These are phyloP conservation scores for Nemoura dubitans DNA, from an alignment of 2,888 invertebrate species.

Conservation along the genomic window DNA sequence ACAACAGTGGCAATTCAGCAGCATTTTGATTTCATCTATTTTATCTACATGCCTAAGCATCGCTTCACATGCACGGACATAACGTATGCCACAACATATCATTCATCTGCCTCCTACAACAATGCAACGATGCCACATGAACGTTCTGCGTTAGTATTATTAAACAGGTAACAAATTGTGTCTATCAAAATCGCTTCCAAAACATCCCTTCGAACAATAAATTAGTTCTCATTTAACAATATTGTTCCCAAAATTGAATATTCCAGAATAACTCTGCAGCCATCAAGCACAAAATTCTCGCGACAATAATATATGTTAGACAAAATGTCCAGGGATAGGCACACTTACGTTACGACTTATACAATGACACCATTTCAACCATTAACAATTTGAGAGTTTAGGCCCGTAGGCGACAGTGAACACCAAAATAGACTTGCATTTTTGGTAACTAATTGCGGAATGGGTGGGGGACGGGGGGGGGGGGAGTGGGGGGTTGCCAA, in stretches of 20 bases:
- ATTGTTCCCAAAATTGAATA: conserved; percentile 30
- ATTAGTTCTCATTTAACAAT: conserved; percentile 17
- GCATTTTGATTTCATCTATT: neutral
- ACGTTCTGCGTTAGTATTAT: neutral
- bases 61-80: neutral
- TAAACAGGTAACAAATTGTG: conserved; percentile 29
- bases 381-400: neutral
- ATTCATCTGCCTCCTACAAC: neutral
- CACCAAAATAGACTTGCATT: neutral
- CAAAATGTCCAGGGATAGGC: conserved; percentile 17
- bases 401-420: neutral
- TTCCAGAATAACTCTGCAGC: neutral
- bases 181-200: conserved; percentile 29
- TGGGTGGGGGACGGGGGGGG: too few species aligned
- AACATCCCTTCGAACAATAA: conserved; percentile 15
- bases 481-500: too few species aligned
- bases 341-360: neutral
- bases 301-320: neutral
- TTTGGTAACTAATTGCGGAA: neutral
- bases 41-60: neutral
- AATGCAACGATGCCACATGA: neutral
- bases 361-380: neutral
- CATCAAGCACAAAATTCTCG: neutral
- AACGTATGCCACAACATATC: neutral
- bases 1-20: neutral